Conservation (phyloP, 2,888 invertebrate species). For the Cheilosia variabilis region DNA sequence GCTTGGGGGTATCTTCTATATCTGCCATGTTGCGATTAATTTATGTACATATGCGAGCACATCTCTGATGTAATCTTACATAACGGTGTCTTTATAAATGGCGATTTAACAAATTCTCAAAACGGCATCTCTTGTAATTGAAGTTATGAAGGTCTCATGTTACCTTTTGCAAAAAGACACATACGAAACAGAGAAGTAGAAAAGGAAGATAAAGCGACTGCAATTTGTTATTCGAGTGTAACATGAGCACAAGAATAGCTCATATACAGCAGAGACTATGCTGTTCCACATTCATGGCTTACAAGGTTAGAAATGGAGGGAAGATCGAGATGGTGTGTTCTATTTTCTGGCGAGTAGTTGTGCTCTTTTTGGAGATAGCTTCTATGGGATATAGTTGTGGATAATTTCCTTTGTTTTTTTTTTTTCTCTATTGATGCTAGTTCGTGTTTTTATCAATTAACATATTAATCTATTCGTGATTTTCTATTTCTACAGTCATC, state of each 20-base stretch:
- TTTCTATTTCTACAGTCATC: slow-evolving; percentile 1
- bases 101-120: slow-evolving; percentile 68
- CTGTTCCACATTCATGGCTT: slow-evolving; percentile 63
- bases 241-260: slow-evolving; percentile 44
- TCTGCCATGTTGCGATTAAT: slow-evolving; percentile 17
- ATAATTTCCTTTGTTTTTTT: neutral
- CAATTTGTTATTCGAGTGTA: slow-evolving; percentile 65
- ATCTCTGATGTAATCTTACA: slow-evolving; percentile 64
- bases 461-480: neutral
- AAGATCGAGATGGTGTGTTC: slow-evolving; percentile 42
- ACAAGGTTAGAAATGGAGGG: slow-evolving; percentile 59
- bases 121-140: slow-evolving; percentile 69
- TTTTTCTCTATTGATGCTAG: neutral
- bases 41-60: slow-evolving; percentile 39
- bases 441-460: neutral
- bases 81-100: slow-evolving; percentile 66
- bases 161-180: slow-evolving; percentile 31
- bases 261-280: neutral
- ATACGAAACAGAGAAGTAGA: neutral
- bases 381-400: slow-evolving; percentile 7
- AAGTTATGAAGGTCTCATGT: slow-evolving; percentile 71
- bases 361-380: slow-evolving; percentile 12
- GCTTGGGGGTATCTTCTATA: neutral
- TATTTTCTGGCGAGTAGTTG: slow-evolving; percentile 11
- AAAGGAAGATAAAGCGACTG: slow-evolving; percentile 43